These are phyloP conservation scores for Polyploca ridens DNA, from an alignment of 2,888 invertebrate species.

Conservation along the genomic window DNA sequence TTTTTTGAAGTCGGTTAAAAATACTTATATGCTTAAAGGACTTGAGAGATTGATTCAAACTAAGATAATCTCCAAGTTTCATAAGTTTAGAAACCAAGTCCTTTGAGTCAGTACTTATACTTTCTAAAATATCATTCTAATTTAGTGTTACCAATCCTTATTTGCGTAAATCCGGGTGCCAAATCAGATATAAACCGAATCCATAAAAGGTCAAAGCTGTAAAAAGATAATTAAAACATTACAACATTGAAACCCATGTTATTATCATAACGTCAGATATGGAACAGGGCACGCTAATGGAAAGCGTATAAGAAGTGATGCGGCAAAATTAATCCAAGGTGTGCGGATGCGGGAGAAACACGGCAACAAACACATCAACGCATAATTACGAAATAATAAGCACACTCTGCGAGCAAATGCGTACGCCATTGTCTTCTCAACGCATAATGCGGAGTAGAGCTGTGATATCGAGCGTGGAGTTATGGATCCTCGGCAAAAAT, in stretches of 20 bases:
- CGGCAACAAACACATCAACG: constrained; percentile 44
- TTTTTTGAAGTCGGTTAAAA: too few relatives aligned
- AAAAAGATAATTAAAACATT: too few relatives aligned
- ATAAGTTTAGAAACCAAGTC: too few relatives aligned
- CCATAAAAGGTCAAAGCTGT: too few relatives aligned
- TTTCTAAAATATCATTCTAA: too few relatives aligned
- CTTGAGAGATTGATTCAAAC: too few relatives aligned
- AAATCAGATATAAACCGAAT: too few relatives aligned
- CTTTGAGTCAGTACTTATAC: too few relatives aligned
- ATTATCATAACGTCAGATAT: constrained; percentile 21
- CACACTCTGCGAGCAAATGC: constrained; percentile 38
- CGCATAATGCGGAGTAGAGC: constrained; percentile 30
- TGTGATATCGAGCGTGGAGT: constrained; percentile 19
- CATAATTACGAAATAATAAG: constrained; percentile 58
- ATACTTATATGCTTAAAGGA: too few relatives aligned
- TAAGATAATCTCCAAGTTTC: too few relatives aligned
- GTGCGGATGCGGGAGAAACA: constrained; percentile 33
- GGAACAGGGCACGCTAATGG: constrained; percentile 43
- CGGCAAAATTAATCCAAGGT: constrained; percentile 43
- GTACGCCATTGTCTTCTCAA: constrained; percentile 35
- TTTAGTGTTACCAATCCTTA: too few relatives aligned
- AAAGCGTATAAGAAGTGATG: constrained; percentile 61
- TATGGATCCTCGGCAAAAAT: constrained; percentile 14
- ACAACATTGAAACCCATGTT: background rate
- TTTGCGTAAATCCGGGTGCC: too few relatives aligned